Base-by-base conservation (phyloP, 2,113 vertebrate genomes). In the Aptenodytes forsteri region DNA sequence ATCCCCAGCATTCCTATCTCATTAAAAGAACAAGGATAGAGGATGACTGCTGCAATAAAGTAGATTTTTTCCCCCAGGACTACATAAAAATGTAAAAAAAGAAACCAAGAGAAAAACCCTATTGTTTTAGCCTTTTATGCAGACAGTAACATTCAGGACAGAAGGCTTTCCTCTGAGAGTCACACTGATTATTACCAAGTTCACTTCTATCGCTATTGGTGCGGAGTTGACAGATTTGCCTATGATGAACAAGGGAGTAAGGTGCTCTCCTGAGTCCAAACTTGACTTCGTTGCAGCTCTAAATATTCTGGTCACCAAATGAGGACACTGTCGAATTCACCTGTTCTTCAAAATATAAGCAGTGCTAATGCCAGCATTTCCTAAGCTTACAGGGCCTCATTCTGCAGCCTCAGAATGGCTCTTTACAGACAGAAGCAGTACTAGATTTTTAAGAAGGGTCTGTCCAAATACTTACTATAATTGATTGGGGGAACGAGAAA, bases 1-100 rank as follows among this genome's bases (percentile, higher is more conserved):
- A 34, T 88, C 82, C 62, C 40, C 82, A 93, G 49, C 87, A 88
- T 93, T 97, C 90, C 82, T 85, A 15, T 54, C 62, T 85, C 90
- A 82, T 58, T 91, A 90, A 72, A 87, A 83, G 78, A 94, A 65
- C 49, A 87, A 75, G 40, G 21, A 79, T 1, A 70, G n/a, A 83
- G 14, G 18, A 85, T 32, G 38, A 84, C 47, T 93, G 66, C 62
- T 69, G 38, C 54, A 90, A 40, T 69, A 73, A 72, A 88, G 56
- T 0, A 46, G n/a, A 50, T 82, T 91, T 52, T 47, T 10, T 3
- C 8, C 22, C 38, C 9, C 34, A 67, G 76, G 32, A 58, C 46
- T 59, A 72, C 59, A 70, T 13, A 52, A 73, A 89, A 95, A 58
- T 13, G 86, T 4, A 27, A 61, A 91, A 75, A 78, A 25, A 82